These are phyloP conservation scores for Siniperca knerii DNA, from an alignment of 2,113 vertebrate genomes.

Conservation along the genomic window DNA sequence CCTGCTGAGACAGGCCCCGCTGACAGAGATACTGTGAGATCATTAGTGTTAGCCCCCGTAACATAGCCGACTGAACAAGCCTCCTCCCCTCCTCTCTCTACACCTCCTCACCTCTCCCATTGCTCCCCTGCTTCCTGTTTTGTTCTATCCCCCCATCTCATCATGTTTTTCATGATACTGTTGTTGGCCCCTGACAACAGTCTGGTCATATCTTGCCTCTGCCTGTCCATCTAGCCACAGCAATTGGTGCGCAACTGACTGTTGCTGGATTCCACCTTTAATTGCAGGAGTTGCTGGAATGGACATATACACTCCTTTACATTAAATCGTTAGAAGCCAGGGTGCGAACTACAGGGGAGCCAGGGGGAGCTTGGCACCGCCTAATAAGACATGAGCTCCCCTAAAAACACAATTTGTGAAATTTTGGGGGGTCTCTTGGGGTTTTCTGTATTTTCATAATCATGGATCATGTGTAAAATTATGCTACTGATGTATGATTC, in stretches of 20 bases:
- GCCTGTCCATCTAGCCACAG: conserved; percentile 6
- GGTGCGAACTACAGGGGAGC: no score
- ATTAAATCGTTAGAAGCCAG: not conserved
- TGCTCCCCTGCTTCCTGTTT: conserved; percentile 52
- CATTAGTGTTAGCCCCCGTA: conserved; percentile 72
- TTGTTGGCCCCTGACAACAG: conserved; percentile 35
- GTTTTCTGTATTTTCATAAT: no score
- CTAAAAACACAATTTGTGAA: no score
- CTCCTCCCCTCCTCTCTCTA: not conserved
- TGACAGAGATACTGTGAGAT: conserved; percentile 72
- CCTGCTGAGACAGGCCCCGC: conserved; percentile 66
- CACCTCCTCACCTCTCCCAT: conserved; percentile 33
- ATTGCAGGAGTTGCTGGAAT: conserved; percentile 8
- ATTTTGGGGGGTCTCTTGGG: no score
- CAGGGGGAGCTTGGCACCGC: no score
- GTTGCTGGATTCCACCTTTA: not conserved
- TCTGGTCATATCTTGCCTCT: conserved; percentile 14
- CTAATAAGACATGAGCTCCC: no score
- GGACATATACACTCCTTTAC: not conserved
- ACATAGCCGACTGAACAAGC: conserved; percentile 45
- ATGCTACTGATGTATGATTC: no score
- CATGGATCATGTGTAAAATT: no score
- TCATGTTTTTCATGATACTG: conserved; percentile 38
- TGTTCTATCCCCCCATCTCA: conserved; percentile 43
- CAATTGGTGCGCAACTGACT: not conserved